Evolutionary conservation across 2,113 vertebrate genomes (phyloP).

Genomic region (Chroicocephalus ridibundus): DNA sequence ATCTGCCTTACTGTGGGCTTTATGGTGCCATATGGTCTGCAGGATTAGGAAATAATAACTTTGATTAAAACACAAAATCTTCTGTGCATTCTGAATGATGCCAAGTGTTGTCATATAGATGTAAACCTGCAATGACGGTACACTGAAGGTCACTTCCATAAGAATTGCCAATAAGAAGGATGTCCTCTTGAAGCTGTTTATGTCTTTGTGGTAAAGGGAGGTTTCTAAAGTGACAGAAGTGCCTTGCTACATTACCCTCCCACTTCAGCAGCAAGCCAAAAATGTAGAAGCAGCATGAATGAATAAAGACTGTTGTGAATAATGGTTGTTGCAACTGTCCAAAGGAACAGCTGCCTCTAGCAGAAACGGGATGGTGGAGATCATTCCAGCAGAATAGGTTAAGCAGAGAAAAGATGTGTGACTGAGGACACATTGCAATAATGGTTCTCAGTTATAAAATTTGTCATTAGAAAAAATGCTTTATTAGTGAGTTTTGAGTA

Average conservation of each 20-base stretch:
- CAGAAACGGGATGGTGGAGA: not conserved
- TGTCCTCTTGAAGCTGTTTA: not conserved
- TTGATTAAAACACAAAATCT: not conserved
- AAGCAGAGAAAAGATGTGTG: not conserved
- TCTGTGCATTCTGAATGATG: not conserved
- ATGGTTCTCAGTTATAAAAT: not conserved
- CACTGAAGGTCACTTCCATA: not conserved
- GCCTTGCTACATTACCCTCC: not conserved
- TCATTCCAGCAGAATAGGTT: not conserved
- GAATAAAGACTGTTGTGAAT: not conserved
- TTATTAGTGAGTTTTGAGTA: not conserved
- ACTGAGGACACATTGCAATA: not conserved
- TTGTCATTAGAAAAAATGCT: not conserved
- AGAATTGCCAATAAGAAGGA: not conserved
- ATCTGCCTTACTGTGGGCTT: not conserved
- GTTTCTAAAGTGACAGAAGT: not conserved
- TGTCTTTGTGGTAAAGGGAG: not conserved
- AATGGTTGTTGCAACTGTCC: not conserved
- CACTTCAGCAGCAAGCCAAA: not conserved
- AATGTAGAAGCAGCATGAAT: not conserved
- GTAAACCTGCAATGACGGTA: not conserved
- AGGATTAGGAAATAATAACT: conserved; percentile 24
- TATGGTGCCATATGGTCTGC: conserved; percentile 49
- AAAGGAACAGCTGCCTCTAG: not conserved
- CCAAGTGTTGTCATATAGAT: not conserved